phyloP scores from a whole-genome alignment of 2,113 vertebrate genomes.

The human (Homo sapiens) region DNA sequence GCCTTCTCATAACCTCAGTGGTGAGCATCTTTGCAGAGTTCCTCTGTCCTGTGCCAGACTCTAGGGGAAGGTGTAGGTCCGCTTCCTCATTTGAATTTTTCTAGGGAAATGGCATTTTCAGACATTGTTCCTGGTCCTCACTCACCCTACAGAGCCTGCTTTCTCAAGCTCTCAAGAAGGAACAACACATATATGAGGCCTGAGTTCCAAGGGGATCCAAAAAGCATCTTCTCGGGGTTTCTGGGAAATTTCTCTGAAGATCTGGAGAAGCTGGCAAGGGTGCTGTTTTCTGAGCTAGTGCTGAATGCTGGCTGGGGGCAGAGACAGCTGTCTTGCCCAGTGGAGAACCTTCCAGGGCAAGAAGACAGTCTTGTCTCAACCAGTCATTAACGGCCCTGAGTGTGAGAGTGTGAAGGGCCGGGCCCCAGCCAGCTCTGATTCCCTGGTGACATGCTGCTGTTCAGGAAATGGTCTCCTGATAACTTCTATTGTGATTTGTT shows the following conservation, averaged over 20 bases:
- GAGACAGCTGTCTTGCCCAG: not conserved
- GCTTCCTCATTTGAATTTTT: not conserved
- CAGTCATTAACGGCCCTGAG: not conserved
- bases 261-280: not conserved
- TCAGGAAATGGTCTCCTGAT: constrained; percentile 2
- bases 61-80: not conserved
- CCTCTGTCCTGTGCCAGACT: not conserved
- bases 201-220: not conserved
- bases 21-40: not conserved
- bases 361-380: not conserved
- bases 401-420: not conserved
- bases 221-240: not conserved
- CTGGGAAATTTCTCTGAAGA: not conserved
- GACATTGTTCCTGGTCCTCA: not conserved
- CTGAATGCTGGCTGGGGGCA: constrained; percentile 34
- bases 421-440: not conserved
- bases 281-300: constrained; percentile 72
- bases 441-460: not conserved
- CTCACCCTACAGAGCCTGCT: not conserved
- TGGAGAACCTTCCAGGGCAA: not conserved
- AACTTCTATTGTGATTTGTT: not conserved
- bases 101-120: not conserved
- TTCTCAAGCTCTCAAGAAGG: not conserved
- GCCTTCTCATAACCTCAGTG: not conserved
- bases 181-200: rapidly evolving